A percentile compares a stretch with the other conserved stretches of the same genome.
phyloP scores from a whole-genome alignment of 2,888 invertebrate genomes.

The Amblyjoppa fuscipennis region DNA sequence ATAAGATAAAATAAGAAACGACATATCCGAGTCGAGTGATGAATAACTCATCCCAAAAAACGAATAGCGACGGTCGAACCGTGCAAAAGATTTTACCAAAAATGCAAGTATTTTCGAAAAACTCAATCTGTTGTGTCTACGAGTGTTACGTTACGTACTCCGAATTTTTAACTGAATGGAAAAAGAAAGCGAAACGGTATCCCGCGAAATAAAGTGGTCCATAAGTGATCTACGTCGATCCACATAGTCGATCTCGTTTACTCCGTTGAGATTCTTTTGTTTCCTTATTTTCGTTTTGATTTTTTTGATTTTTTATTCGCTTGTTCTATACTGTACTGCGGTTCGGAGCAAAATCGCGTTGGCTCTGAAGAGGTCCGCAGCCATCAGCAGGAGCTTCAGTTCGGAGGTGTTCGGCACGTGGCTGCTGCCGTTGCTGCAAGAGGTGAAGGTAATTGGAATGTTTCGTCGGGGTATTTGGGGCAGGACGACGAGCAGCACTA shows the following conservation, averaged over 20 bases:
- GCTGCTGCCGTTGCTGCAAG: conserved; percentile 65
- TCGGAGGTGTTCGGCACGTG: conserved; percentile 69
- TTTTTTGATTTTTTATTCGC: conserved; percentile 7
- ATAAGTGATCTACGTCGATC: conserved; percentile 58
- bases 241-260: conserved; percentile 29
- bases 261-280: conserved; percentile 44
- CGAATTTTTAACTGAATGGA: neutral
- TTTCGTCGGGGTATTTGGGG: conserved; percentile 80
- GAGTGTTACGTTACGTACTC: too few relatives aligned
- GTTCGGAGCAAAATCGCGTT: conserved; percentile 60
- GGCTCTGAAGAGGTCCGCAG: conserved; percentile 52
- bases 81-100: neutral
- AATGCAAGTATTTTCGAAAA: neutral
- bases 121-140: neutral
- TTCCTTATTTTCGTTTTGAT: conserved; percentile 15
- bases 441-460: conserved; percentile 79
- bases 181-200: conserved; percentile 9
- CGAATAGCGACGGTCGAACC: neutral
- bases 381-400: conserved; percentile 46
- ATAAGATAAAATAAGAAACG: conserved; percentile 45
- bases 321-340: conserved; percentile 56
- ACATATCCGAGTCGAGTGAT: conserved; percentile 35
- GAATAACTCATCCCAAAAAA: conserved; percentile 28
- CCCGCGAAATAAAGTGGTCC: conserved; percentile 12
- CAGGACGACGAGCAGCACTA: conserved; percentile 65